Conservation (phyloP, 2,113 vertebrate species). For the Podiceps cristatus region DNA sequence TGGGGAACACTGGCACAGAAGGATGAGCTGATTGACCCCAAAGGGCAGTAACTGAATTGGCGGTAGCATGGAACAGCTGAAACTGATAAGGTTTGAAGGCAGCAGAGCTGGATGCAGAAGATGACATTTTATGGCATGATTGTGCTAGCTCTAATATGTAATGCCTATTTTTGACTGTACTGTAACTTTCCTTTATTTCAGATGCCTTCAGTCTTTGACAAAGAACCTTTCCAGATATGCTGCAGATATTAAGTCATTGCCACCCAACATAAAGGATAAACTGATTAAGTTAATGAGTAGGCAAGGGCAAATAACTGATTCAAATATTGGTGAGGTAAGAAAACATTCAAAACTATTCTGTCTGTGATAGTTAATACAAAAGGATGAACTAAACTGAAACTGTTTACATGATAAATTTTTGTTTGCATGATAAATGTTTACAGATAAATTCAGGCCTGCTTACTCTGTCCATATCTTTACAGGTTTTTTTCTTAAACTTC, state of each 20-base stretch:
- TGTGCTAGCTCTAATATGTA: background rate
- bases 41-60: background rate
- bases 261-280: constrained; percentile 85
- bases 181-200: constrained; percentile 63
- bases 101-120: background rate
- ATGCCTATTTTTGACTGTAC: background rate
- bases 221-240: constrained; percentile 79
- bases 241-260: constrained; percentile 80
- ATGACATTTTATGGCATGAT: background rate
- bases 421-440: too few relatives aligned
- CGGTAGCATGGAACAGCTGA: background rate
- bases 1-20: background rate
- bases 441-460: background rate
- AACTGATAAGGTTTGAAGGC: background rate
- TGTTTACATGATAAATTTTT: background rate
- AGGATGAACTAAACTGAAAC: background rate
- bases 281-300: constrained; percentile 83
- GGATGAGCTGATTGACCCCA: background rate
- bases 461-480: background rate
- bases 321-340: constrained; percentile 87
- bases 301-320: constrained; percentile 83
- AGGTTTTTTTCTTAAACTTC: background rate
- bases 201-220: constrained; percentile 76
- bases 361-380: background rate
- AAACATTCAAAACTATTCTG: background rate